Percentiles rank a stretch among this genome's conserved stretches.
These are phyloP conservation scores for Brachyhypopomus occidentalis DNA, from an alignment of 2,113 vertebrate species.

Conservation along the genomic window DNA sequence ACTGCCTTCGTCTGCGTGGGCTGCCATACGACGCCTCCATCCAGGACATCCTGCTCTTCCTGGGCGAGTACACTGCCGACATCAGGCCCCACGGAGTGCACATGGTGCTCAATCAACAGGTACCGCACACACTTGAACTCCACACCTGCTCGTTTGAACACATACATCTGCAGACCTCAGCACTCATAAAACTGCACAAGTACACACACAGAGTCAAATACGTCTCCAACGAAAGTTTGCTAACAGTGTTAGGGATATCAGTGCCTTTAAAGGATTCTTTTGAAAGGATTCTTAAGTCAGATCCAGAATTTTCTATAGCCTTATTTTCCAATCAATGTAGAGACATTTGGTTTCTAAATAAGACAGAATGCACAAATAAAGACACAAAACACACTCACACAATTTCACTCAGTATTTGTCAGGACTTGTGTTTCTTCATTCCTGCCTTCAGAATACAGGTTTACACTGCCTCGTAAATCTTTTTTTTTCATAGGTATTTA, in stretches of 20 bases:
- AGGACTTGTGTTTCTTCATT: conserved; percentile 28
- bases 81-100: conserved; percentile 94
- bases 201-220: not conserved
- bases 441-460: not conserved
- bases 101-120: conserved; percentile 98
- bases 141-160: not conserved
- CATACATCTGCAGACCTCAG: no score
- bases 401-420: not conserved
- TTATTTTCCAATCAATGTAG: no score
- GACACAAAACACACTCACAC: not conserved
- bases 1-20: conserved; percentile 89
- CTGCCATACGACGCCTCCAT: conserved; percentile 92
- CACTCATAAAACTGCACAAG: no score
- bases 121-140: conserved; percentile 57
- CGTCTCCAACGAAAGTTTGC: no score
- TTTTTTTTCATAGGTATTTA: not conserved
- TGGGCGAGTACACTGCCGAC: conserved; percentile 90
- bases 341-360: no score
- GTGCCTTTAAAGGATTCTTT: no score
- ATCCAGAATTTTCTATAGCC: no score
- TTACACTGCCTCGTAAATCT: not conserved
- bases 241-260: no score
- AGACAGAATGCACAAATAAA: not conserved
- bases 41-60: conserved; percentile 91
- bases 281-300: no score